Evolutionary conservation across 1,140 invertebrate genomes (phyloP), one percentile per base, ranked within the genome.

Genomic region (Aphelinus atriplicis): DNA sequence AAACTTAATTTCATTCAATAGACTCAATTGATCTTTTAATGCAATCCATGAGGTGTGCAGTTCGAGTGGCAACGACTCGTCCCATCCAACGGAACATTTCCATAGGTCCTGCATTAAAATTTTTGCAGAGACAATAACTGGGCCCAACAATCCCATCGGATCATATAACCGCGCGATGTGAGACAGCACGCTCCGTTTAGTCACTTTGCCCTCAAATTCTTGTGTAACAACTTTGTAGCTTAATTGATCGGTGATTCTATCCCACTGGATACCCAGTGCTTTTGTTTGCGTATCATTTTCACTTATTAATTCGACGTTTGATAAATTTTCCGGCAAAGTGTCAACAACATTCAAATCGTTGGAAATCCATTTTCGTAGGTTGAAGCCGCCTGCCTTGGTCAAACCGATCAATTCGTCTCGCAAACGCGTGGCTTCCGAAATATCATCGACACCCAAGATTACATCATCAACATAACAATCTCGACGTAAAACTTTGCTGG

Each of bases 381-480:
- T 56, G 45, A 75, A 75, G 2, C 66, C 73, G 3, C 73, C 73
- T 6, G 47, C 9, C 1, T 5, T 75, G 7, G 57, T 45, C 1
- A 64, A 53, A 6, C 5, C 7, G n/a, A 47, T 50, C 4, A 70
- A 47, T 42, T 69, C 50, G 7, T 67, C 63, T 10, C 48, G 47
- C 4, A 62, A 47, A n/a, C 51, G 26, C 26, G 26, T 26, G 26
- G 26, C 26, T 26, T 26, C 26, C 26, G 26, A 26, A 26, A 26
- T 26, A 26, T 26, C 26, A 26, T 26, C 26, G 26, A 46, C 3
- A 7, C 57, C 71, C 2, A 57, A 53, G n/a, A 66, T 10, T 42
- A 67, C 26, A 9, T 67, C 48, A 48, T 67, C 71, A 10, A 61
- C 71, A 61, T 75, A 69, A 50, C 10, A 63, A 57, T 68, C 61